These are phyloP conservation scores for Sitta europaea DNA, from an alignment of 2,113 vertebrate species.

Conservation along the genomic window DNA sequence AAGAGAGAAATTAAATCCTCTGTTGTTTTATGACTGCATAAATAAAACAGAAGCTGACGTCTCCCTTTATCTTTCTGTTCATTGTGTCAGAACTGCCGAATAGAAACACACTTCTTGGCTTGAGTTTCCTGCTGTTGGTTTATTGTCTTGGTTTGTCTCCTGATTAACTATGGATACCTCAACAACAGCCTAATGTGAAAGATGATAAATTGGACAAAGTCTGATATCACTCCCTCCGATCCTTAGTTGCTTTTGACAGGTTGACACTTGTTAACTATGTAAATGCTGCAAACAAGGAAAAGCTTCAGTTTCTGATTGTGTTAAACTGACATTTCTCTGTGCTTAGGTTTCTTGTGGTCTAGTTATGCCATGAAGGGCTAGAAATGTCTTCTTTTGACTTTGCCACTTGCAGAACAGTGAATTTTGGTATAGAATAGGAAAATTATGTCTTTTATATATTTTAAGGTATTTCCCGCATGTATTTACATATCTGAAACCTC, in stretches of 20 bases:
- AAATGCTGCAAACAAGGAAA: not conserved
- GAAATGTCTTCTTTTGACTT: not conserved
- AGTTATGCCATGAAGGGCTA: not conserved
- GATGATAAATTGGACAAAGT: conserved; percentile 30
- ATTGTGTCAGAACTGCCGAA: conserved; percentile 50
- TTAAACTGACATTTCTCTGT: not conserved
- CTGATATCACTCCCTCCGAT: not conserved
- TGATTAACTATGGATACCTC: conserved; percentile 48
- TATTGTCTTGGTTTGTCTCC: conserved; percentile 52
- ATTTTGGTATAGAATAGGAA: not conserved
- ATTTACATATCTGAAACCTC: not conserved
- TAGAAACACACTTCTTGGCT: conserved; percentile 26
- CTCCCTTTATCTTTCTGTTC: conserved; percentile 14
- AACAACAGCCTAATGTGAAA: conserved; percentile 40
- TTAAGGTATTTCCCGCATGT: not conserved
- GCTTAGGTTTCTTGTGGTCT: not conserved
- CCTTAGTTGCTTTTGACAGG: not conserved
- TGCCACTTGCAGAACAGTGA: not conserved
- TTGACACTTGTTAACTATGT: not conserved
- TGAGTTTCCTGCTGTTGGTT: conserved; percentile 61
- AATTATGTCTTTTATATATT: not conserved
- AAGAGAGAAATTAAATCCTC: conserved; percentile 64
- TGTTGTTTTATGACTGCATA: conserved; percentile 37
- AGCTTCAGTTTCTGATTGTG: not conserved
- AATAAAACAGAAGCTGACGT: conserved; percentile 66